phyloP scores from a whole-genome alignment of 2,113 vertebrate genomes.

The Pteronura brasiliensis region DNA sequence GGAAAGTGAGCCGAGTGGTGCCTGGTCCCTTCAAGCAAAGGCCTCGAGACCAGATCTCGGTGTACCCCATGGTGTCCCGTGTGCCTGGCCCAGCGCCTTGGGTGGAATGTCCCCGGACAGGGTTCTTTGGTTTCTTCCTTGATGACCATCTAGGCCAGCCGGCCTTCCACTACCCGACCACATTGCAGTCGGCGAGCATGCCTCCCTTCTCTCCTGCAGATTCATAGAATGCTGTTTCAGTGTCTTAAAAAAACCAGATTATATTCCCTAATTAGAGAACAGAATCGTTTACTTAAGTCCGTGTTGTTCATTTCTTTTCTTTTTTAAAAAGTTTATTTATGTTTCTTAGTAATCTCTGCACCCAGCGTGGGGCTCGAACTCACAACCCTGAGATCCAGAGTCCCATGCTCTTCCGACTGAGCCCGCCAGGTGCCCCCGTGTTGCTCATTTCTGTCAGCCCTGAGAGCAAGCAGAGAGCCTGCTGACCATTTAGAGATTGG shows the following conservation, averaged over 20 bases:
- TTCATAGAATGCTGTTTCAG: too few species aligned
- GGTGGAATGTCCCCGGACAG: not conserved
- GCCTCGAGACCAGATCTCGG: not conserved
- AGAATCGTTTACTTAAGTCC: not conserved
- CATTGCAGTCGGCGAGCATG: not conserved
- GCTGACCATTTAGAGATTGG: not conserved
- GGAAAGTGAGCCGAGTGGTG: not conserved
- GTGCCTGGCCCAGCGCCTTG: not conserved
- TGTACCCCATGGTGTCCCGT: not conserved
- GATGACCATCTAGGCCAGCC: not conserved
- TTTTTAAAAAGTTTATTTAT: not conserved
- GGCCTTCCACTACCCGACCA: not conserved
- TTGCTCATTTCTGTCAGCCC: not conserved
- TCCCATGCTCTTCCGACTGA: not conserved
- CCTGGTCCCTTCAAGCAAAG: not conserved
- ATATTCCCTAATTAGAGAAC: not conserved
- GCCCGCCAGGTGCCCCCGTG: not conserved
- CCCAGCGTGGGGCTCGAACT: not conserved
- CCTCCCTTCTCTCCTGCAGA: not conserved
- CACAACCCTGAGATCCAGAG: not conserved
- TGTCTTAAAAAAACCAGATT: not conserved
- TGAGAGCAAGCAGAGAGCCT: not conserved
- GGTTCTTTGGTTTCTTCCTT: not conserved
- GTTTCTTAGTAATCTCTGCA: not conserved
- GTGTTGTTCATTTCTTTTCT: not conserved